Base-by-base conservation (phyloP, 2,888 invertebrate genomes). In the Nezara viridula region DNA sequence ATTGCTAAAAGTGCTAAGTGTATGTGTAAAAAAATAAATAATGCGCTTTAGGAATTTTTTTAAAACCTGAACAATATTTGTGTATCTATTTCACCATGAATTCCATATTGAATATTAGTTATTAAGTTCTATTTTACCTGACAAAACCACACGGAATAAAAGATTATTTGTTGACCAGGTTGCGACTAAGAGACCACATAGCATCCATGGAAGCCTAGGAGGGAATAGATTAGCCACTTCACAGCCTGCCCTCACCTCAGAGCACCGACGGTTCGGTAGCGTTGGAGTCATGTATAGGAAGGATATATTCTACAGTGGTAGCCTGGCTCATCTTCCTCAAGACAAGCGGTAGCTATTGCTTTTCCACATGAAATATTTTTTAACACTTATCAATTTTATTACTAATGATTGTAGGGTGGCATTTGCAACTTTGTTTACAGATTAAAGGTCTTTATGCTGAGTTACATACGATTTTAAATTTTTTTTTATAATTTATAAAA, bases 271-370 rank as follows among this genome's bases (percentile, higher is more conserved):
- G 44, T 89, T 90, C 12, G 91, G 91, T 73, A 91, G 91, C 47
- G 91, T 91, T 91, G 96, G 97, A 3, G 96, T 97, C 27, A 96
- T 98, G 95, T 95, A 96, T 92, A 94, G 97, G 88, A 97, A 96
- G 89, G 98, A 99, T 92, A 96, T 98, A 16, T 95, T 98, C 92
- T 98, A 98, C 92, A 96, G 97, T 92, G 98, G 98, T 91, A 97
- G 95, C 92, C 93, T 96, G 37, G 93, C 94, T 89, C 95, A 94
- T 92, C 93, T 95, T 89, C 90, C 90, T 37, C 89, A 90, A 37
- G 89, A 90, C 37, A 89, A 91, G 88, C 91, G 90, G 91, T 91
- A 89, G 89, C 89, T 87, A 89, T 2, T 55, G 4, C 73, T 73
- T 73, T 47, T n/a, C 47, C 12, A 0, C 19, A 50, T 7, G 21